phyloP scores from a whole-genome alignment of 2,888 invertebrate genomes.

The Macrophya annulata region DNA sequence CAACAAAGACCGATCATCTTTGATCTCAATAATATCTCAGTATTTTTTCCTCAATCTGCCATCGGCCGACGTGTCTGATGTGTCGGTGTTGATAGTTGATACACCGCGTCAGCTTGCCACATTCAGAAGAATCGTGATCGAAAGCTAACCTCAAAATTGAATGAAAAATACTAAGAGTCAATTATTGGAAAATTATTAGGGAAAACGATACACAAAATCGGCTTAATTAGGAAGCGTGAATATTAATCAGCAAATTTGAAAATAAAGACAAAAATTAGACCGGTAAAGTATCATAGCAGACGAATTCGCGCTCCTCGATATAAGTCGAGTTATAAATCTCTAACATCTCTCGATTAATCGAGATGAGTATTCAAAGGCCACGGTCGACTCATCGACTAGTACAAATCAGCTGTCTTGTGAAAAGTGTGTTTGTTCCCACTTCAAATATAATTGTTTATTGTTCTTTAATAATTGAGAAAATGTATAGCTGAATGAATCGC shows the following conservation, averaged over 20 bases:
- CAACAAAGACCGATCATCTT: conserved; percentile 32
- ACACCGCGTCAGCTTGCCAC: conserved; percentile 10
- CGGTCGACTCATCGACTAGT: conserved; percentile 23
- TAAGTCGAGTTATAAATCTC: neutral
- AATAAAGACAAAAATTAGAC: neutral
- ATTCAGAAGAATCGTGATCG: neutral
- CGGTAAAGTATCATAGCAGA: neutral
- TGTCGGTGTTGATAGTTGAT: conserved; percentile 14
- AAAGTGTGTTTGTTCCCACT: conserved; percentile 47
- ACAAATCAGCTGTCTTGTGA: conserved; percentile 47
- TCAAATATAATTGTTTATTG: conserved; percentile 37
- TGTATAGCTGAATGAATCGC: neutral
- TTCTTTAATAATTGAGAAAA: conserved; percentile 32
- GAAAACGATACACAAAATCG: neutral
- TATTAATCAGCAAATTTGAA: neutral
- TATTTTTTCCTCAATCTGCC: conserved; percentile 36
- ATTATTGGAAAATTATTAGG: neutral
- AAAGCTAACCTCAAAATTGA: conserved; percentile 44
- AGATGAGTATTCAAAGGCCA: neutral
- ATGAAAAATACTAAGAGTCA: neutral
- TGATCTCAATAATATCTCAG: neutral
- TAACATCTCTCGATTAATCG: conserved; percentile 17
- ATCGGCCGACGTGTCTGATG: conserved; percentile 18
- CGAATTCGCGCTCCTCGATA: neutral
- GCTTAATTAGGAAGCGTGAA: neutral